Evolutionary conservation across 2,888 invertebrate genomes (phyloP).

Genomic region (Pseudococcus viburni): DNA sequence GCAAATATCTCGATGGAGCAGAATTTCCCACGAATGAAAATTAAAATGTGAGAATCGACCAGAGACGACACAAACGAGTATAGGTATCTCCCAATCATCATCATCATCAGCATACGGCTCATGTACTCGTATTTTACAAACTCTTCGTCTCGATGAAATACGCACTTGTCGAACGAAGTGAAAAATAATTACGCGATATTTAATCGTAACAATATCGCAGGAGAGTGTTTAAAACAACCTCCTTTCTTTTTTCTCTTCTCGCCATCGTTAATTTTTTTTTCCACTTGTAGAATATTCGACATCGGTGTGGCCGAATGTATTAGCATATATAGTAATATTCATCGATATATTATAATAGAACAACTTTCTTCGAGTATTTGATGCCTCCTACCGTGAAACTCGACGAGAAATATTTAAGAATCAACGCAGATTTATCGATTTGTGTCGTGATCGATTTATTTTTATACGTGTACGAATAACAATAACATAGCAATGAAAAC

Average conservation of each 20-base stretch:
- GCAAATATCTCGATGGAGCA: background rate
- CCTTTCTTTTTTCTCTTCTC: background rate
- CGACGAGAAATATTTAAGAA: background rate
- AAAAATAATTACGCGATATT: background rate
- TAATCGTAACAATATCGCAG: background rate
- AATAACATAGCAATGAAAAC: no score
- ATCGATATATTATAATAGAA: background rate
- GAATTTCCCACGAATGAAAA: constrained; percentile 28
- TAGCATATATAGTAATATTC: constrained; percentile 24
- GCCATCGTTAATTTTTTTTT: background rate
- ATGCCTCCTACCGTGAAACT: background rate
- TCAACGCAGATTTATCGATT: background rate
- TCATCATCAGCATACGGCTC: background rate
- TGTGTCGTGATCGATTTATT: background rate
- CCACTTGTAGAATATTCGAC: background rate
- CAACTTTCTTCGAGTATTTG: constrained; percentile 6
- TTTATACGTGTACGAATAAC: background rate
- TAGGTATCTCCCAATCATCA: background rate
- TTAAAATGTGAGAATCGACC: constrained; percentile 22
- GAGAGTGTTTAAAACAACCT: background rate
- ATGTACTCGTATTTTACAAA: background rate
- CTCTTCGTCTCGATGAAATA: background rate
- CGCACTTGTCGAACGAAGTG: background rate
- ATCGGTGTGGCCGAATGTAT: background rate
- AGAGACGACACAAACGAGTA: background rate